Evolutionary conservation across 2,888 invertebrate species (phyloP).

Genomic region (Ypsolopha sequella): DNA sequence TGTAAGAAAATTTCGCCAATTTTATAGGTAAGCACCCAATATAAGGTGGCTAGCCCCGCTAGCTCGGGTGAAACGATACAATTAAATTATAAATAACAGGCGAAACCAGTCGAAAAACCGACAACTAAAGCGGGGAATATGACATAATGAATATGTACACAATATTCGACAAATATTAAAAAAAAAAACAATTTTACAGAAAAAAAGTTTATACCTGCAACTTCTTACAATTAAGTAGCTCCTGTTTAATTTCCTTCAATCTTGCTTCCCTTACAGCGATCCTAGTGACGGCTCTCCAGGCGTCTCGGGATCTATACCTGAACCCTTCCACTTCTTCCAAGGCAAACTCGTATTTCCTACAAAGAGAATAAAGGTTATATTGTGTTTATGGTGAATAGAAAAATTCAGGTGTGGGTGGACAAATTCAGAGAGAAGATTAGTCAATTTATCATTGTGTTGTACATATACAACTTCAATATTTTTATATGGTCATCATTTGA

Average conservation of each 20-base stretch:
- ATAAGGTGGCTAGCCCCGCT: no score
- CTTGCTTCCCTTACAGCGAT: slow-evolving; percentile 95
- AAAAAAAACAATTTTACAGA: neutral
- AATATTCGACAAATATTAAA: slow-evolving; percentile 8
- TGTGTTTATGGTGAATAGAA: neutral
- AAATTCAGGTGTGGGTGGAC: neutral
- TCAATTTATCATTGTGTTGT: slow-evolving; percentile 11
- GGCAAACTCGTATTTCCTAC: slow-evolving; percentile 92
- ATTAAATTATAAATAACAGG: neutral
- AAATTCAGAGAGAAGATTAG: slow-evolving; percentile 61
- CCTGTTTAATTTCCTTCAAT: slow-evolving; percentile 94
- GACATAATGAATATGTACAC: neutral
- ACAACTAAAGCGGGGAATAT: neutral
- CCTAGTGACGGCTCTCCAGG: slow-evolving; percentile 93
- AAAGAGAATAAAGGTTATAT: slow-evolving; percentile 14
- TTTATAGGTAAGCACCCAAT: no score
- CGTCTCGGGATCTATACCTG: slow-evolving; percentile 94
- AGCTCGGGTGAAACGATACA: no score
- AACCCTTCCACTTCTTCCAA: slow-evolving; percentile 97
- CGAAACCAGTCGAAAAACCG: neutral
- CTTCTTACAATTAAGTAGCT: slow-evolving; percentile 92
- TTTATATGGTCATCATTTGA: neutral
- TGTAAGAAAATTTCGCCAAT: no score
- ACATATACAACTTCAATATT: neutral
- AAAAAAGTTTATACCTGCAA: slow-evolving; percentile 73